These are phyloP conservation scores for Nycticebus coucang DNA, from an alignment of 2,113 vertebrate genomes.

Conservation along the genomic window DNA sequence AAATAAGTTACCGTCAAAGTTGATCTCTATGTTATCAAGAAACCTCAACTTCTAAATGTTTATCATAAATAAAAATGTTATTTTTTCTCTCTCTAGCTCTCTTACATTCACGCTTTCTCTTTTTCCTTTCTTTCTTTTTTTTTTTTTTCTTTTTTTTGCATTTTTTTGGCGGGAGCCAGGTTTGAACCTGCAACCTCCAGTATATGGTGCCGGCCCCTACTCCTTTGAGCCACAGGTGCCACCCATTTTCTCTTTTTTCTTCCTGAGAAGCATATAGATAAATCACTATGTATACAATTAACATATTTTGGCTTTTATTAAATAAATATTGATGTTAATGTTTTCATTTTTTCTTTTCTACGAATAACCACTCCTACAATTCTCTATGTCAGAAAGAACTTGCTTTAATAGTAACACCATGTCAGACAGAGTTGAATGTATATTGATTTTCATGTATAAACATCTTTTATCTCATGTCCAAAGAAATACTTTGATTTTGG, in stretches of 20 bases:
- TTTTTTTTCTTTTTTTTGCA: no score
- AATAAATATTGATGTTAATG: background rate
- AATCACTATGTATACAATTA: background rate
- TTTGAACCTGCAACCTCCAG: no score
- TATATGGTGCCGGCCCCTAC: no score
- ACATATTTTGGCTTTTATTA: constrained; percentile 14
- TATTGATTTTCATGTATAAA: background rate
- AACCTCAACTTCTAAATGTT: background rate
- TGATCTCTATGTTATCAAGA: background rate
- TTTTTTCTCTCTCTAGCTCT: background rate
- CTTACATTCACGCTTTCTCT: background rate
- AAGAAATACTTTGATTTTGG: constrained; percentile 19
- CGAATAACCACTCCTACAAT: background rate
- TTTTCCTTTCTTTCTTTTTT: background rate
- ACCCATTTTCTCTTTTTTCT: background rate
- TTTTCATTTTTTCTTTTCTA: background rate
- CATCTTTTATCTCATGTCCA: background rate
- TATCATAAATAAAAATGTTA: background rate
- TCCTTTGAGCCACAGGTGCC: no score
- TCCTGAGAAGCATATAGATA: background rate
- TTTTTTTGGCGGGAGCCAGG: no score
- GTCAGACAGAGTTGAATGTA: background rate
- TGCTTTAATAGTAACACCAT: constrained; percentile 12
- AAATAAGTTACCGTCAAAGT: background rate
- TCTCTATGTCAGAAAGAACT: constrained; percentile 8